A percentile compares a stretch with the other conserved stretches of the same genome.
These are phyloP conservation scores for Lithophane socia DNA, from an alignment of 2,888 invertebrate genomes.

Conservation along the genomic window DNA sequence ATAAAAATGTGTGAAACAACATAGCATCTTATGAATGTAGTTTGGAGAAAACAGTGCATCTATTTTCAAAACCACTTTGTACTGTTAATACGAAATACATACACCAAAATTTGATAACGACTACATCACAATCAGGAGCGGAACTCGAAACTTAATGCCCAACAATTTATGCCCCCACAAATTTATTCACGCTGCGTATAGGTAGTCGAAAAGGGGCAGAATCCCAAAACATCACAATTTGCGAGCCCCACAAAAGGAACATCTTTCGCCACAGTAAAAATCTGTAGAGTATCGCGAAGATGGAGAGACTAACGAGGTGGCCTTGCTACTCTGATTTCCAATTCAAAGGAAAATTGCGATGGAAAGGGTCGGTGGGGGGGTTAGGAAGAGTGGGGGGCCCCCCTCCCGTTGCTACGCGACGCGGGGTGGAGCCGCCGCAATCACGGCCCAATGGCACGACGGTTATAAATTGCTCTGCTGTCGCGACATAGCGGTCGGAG, in stretches of 20 bases:
- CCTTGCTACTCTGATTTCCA: slow-evolving; percentile 90
- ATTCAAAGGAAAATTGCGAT: slow-evolving; percentile 91
- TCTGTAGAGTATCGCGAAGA: slow-evolving; percentile 88
- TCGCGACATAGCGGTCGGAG: slow-evolving; percentile 85
- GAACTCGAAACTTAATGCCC: slow-evolving; percentile 58
- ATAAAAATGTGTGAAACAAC: neutral
- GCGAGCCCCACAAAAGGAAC: slow-evolving; percentile 78
- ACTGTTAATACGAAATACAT: slow-evolving; percentile 4
- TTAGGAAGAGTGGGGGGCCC: slow-evolving; percentile 70
- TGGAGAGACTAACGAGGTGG: slow-evolving; percentile 87
- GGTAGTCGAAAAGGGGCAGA: slow-evolving; percentile 68
- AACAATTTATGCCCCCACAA: slow-evolving; percentile 64
- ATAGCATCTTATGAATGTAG: neutral
- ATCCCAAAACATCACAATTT: slow-evolving; percentile 80
- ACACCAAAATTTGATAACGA: slow-evolving; percentile 31
- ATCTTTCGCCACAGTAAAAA: slow-evolving; percentile 87
- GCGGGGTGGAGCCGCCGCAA: slow-evolving; percentile 91
- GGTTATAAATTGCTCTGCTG: slow-evolving; percentile 90
- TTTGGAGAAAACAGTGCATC: neutral
- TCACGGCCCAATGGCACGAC: slow-evolving; percentile 91
- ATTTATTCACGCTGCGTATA: slow-evolving; percentile 67
- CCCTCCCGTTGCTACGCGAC: slow-evolving; percentile 91
- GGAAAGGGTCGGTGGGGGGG: slow-evolving; percentile 76
- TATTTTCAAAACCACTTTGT: slow-evolving; percentile 5
- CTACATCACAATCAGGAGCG: slow-evolving; percentile 59